Conservation (phyloP, 2,113 vertebrate species). For the Rynchops niger region DNA sequence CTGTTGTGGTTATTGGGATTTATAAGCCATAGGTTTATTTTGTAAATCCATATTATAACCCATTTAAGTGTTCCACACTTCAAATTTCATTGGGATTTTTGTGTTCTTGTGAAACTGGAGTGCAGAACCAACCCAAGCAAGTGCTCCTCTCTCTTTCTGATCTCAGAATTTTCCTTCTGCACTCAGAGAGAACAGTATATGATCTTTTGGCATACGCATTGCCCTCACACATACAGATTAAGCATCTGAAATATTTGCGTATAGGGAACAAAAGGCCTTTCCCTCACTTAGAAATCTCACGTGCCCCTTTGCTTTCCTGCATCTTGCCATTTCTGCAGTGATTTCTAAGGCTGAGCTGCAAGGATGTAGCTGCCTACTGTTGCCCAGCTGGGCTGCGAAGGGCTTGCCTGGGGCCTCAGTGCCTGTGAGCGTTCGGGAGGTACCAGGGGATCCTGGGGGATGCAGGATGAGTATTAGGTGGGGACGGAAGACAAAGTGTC, state of each 20-base stretch:
- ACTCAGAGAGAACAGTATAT: background rate
- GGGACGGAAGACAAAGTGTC: background rate
- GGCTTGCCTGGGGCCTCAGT: background rate
- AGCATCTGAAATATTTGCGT: background rate
- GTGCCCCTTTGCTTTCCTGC: background rate
- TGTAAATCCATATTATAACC: background rate
- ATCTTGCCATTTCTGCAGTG: accelerated
- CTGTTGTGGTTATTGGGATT: background rate
- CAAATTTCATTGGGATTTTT: background rate
- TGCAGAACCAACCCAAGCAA: background rate
- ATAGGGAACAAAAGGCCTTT: background rate
- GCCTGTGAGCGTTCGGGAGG: background rate
- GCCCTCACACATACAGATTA: background rate
- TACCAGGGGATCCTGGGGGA: background rate
- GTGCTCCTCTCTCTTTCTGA: background rate
- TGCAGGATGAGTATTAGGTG: accelerated
- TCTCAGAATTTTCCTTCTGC: background rate
- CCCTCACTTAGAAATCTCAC: background rate
- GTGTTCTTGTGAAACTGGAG: background rate
- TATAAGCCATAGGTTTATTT: background rate
- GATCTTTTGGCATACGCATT: accelerated
- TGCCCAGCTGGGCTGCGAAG: accelerated
- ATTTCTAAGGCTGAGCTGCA: background rate
- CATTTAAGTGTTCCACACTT: background rate
- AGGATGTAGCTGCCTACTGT: accelerated